Percentiles rank a stretch among this genome's conserved stretches.
Evolutionary conservation across 2,888 invertebrate species (phyloP).

Genomic region (Leucozona laternaria): DNA sequence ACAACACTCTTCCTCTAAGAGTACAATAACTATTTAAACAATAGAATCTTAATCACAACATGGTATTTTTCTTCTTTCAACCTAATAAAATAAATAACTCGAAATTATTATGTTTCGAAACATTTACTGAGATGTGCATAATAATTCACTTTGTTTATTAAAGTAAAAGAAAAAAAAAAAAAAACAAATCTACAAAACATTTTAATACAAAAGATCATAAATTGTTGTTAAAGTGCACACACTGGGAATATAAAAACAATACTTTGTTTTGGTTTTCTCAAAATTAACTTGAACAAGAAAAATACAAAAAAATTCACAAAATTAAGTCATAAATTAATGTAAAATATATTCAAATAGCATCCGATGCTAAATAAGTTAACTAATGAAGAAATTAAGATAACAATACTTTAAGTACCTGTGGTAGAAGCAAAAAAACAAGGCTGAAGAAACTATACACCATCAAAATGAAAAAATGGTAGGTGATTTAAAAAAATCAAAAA

Average conservation of each 20-base stretch:
- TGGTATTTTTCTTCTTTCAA: neutral
- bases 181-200: neutral
- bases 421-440: neutral
- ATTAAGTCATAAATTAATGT: slow-evolving; percentile 54
- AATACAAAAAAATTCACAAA: slow-evolving; percentile 51
- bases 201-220: slow-evolving; percentile 44
- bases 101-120: slow-evolving; percentile 12
- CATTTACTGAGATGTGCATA: neutral
- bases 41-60: slow-evolving; percentile 21
- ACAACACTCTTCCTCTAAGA: neutral
- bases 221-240: slow-evolving; percentile 42
- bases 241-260: slow-evolving; percentile 6
- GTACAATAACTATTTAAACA: neutral
- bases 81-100: slow-evolving; percentile 24
- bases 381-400: slow-evolving; percentile 66
- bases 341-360: slow-evolving; percentile 28
- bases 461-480: neutral
- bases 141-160: slow-evolving; percentile 16
- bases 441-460: neutral
- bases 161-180: neutral
- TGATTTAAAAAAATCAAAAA: slow-evolving; percentile 38
- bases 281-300: neutral
- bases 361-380: slow-evolving; percentile 47
- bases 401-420: slow-evolving; percentile 30
- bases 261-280: slow-evolving; percentile 14